Base-by-base conservation (phyloP, 2,888 invertebrate species). In the Cataglyphis rosenhaueri region DNA sequence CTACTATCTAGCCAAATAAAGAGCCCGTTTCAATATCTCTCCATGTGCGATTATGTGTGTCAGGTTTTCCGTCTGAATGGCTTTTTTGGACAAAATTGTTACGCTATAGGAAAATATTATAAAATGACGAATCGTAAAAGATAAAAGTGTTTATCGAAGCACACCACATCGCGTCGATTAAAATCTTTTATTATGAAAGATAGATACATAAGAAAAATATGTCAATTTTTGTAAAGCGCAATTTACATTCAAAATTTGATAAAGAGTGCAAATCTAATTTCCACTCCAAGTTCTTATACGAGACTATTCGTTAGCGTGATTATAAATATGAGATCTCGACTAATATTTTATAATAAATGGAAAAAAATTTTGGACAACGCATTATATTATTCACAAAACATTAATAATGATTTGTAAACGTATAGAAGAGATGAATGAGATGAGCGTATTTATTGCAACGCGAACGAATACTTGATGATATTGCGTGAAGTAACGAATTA, bases 21-120 rank as follows among this genome's bases (percentile, higher is more conserved):
- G 90, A 83, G 78, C 81, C 74, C 66, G 44, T 83, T 85, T 85
- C 85, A 85, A 84, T 88, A 89, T 89, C 81, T 87, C 75, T 87
- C 89, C 90, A 89, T 91, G 86, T 86, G 86, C 82, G 90, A 89
- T 91, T 91, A 81, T 88, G 83, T 92, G 88, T 92, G 89, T 91
- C 91, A 91, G 88, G 89, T 87, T 87, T 88, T 35, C 68, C 57
- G 55, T 59, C 12, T 48, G 52, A 83, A 18, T 68, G 64, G 48
- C 55, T 68, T 74, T 44, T 61, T 61, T 62, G 25, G 59, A 48
- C 44, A 6, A 55, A 52, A 12, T 61, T 57, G 18, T 25, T 48
- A 35, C 6, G 12, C 29, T 61, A 21, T 29, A 21, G 18, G 25
- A 12, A 0, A 38, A 38, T 44, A 5, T 1, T 4, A 8, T 44